Percentiles rank a stretch among this genome's conserved stretches.
Evolutionary conservation across 2,888 invertebrate genomes (phyloP).

Genomic region (Allacma fusca): DNA sequence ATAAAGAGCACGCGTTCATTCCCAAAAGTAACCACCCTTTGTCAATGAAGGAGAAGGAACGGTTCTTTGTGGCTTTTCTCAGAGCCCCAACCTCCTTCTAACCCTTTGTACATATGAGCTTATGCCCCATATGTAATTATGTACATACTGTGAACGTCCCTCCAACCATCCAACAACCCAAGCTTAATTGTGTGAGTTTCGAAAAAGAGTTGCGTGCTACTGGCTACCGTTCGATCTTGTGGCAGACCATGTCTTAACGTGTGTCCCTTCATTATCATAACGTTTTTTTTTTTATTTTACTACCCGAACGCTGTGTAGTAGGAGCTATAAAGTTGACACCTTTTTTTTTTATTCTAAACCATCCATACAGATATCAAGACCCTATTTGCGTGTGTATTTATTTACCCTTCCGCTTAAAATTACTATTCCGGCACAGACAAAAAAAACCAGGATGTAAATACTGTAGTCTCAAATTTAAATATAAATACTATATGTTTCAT

Average conservation of each 20-base stretch:
- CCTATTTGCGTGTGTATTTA: no score
- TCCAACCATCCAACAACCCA: no score
- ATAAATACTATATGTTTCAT: no score
- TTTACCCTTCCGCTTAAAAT: no score
- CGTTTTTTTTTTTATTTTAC: neutral
- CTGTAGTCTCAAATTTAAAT: conserved; percentile 44
- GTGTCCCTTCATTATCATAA: conserved; percentile 16
- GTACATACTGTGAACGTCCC: no score
- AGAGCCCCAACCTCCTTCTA: neutral
- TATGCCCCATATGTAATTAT: no score
- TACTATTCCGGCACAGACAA: neutral
- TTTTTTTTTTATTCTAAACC: conserved; percentile 40
- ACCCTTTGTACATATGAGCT: neutral
- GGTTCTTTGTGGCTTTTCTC: neutral
- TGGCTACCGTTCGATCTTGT: conserved; percentile 22
- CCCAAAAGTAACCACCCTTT: neutral
- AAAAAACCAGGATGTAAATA: conserved; percentile 47
- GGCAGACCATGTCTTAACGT: conserved; percentile 16
- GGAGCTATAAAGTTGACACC: conserved; percentile 53
- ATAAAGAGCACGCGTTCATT: conserved; percentile 40
- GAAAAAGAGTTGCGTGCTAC: conserved; percentile 33
- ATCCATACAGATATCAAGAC: no score
- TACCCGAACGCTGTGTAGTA: conserved; percentile 17
- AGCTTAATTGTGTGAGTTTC: neutral
- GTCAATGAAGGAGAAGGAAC: conserved; percentile 11